A percentile compares a stretch with the other conserved stretches of the same genome.
Evolutionary conservation across 2,888 invertebrate species (phyloP).

Genomic region (Lasioglossum oenotherae): DNA sequence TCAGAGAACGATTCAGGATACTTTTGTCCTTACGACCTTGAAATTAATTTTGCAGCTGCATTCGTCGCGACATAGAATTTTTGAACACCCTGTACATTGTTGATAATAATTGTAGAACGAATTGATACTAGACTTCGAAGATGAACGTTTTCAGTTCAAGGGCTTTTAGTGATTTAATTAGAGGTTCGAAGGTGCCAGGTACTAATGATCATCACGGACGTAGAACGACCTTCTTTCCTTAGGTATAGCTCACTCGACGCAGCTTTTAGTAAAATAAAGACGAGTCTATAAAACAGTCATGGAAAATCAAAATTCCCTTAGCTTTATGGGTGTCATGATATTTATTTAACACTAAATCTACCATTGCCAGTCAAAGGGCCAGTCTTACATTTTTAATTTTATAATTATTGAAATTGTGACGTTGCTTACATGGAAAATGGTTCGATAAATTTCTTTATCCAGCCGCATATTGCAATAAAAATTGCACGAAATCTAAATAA

Average conservation of each 20-base stretch:
- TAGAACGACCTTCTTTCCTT: background rate
- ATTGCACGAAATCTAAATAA: too few relatives aligned
- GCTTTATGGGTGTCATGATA: background rate
- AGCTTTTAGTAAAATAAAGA: background rate
- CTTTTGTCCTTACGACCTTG: too few relatives aligned
- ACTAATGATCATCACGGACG: conserved; percentile 7
- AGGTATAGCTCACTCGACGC: background rate
- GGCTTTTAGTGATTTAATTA: background rate
- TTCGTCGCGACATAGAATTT: too few relatives aligned
- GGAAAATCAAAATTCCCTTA: background rate
- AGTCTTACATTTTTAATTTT: too few relatives aligned
- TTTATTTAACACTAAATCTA: too few relatives aligned
- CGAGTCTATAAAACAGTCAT: background rate
- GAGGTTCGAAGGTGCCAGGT: background rate
- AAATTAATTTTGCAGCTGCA: too few relatives aligned
- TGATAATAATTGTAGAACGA: background rate
- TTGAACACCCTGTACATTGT: background rate
- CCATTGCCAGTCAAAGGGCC: too few relatives aligned
- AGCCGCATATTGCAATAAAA: too few relatives aligned
- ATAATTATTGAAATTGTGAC: too few relatives aligned
- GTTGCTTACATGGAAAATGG: too few relatives aligned
- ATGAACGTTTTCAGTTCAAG: background rate
- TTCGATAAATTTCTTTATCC: too few relatives aligned
- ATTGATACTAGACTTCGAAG: background rate
- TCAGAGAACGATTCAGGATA: too few relatives aligned